Base-by-base conservation (phyloP, 2,888 invertebrate genomes). In the Rhagophthalmus giganteus region DNA sequence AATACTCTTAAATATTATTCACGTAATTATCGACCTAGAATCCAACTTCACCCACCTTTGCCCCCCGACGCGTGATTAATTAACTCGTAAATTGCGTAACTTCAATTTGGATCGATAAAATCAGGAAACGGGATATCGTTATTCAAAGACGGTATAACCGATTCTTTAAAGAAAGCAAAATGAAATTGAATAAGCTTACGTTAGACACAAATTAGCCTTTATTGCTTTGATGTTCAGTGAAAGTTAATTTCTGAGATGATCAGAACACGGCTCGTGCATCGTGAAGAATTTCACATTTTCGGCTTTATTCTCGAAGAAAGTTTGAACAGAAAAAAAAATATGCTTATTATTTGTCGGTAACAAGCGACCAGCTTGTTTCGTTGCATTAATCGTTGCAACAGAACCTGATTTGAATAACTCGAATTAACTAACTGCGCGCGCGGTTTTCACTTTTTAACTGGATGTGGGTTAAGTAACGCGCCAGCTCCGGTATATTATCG, bases 371-470 rank as follows among this genome's bases (percentile, higher is more conserved):
- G 20, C 4, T 20, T 20, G 7, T 20, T 20, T 5, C 30, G 5
- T 39, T 9, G 16, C 28, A 10, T n/a, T 20, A 13, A 25, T 28
- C 12, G n/a, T 44, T 34, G 26, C 33, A 34, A 44, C 6, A 44
- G 15, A 44, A 44, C 44, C 34, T 34, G 44, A 44, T 44, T 44
- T 44, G 34, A 42, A 42, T 42, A 42, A 27, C 27, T 42, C 25
- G 33, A 27, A 44, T 44, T 32, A 42, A 42, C 41, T 25, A 25
- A 33, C 11, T 20, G 12, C 26, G 24, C 27, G 2, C 2, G 15
- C 16, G 10, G 32, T 33, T 44, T 44, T 44, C 44, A 44, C 44
- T 44, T 44, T n/a, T 44, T 34, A 6, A 15, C 6, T 8, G 11
- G 16, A 34, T 44, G 15, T 44, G 28, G 44, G 44, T 44, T 44